A percentile compares a stretch with the other conserved stretches of the same genome.
Evolutionary conservation across 2,113 vertebrate genomes (phyloP).

Genomic region (Malurus alboscapulatus): DNA sequence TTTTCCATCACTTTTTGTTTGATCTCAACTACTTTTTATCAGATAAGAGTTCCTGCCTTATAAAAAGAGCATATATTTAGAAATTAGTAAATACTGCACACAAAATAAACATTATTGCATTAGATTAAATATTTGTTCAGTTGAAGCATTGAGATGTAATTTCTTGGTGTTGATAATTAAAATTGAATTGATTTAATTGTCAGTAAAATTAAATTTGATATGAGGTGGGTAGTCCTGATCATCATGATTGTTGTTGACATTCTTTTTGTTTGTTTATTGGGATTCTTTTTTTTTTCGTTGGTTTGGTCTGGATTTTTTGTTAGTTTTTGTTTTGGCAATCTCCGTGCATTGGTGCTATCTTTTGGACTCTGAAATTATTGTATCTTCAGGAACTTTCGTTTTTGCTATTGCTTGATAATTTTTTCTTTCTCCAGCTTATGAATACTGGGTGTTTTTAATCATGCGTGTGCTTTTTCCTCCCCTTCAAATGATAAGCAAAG

Average conservation of each 20-base stretch:
- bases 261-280: neutral
- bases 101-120: neutral
- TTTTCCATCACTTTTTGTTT: neutral
- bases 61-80: neutral
- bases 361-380: neutral
- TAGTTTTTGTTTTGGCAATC: neutral
- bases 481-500: neutral
- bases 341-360: neutral
- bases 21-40: neutral
- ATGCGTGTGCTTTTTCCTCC: neutral
- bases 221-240: neutral
- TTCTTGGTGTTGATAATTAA: neutral
- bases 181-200: neutral
- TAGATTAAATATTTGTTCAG: neutral
- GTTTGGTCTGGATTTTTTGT: neutral
- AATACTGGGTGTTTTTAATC: neutral
- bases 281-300: neutral
- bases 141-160: neutral
- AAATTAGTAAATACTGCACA: neutral
- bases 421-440: neutral
- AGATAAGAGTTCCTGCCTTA: neutral
- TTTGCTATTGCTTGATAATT: neutral
- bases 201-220: neutral
- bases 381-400: neutral
- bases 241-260: neutral